These are phyloP conservation scores for Piscicola geometra DNA, from an alignment of 2,888 invertebrate genomes.

Conservation along the genomic window DNA sequence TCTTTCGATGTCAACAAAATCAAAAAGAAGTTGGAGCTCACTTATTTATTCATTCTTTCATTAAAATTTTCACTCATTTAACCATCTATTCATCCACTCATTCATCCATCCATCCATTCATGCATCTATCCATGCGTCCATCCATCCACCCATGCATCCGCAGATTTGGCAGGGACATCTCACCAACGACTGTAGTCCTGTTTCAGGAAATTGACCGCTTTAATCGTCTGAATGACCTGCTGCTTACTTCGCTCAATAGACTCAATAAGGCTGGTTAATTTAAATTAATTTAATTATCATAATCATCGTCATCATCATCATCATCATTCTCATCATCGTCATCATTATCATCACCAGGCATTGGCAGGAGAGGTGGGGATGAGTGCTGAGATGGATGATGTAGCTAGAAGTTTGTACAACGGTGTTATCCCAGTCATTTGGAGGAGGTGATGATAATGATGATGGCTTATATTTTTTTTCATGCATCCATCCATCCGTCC, in stretches of 20 bases:
- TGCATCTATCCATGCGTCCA: no score
- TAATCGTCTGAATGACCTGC: constrained; percentile 70
- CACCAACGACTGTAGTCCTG: constrained; percentile 78
- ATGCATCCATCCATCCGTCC: no score
- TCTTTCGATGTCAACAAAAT: constrained; percentile 76
- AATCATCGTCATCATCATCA: background rate
- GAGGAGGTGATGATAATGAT: constrained; percentile 58
- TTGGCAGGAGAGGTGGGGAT: constrained; percentile 86
- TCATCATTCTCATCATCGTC: no score
- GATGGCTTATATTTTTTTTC: no score
- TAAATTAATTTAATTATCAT: background rate
- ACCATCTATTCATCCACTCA: no score
- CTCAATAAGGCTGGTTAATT: constrained; percentile 58
- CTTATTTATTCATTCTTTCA: no score
- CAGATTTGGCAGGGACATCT: constrained; percentile 66
- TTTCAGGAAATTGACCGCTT: constrained; percentile 82
- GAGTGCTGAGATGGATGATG: constrained; percentile 77
- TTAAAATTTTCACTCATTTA: no score
- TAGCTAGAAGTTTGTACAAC: constrained; percentile 76
- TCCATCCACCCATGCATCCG: background rate
- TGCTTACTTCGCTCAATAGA: constrained; percentile 68
- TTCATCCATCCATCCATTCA: no score
- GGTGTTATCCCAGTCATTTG: constrained; percentile 76
- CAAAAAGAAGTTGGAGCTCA: constrained; percentile 69
- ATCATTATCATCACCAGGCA: constrained; percentile 59